Evolutionary conservation across 2,888 invertebrate genomes (phyloP).

Genomic region (Cryptosula pallasiana): DNA sequence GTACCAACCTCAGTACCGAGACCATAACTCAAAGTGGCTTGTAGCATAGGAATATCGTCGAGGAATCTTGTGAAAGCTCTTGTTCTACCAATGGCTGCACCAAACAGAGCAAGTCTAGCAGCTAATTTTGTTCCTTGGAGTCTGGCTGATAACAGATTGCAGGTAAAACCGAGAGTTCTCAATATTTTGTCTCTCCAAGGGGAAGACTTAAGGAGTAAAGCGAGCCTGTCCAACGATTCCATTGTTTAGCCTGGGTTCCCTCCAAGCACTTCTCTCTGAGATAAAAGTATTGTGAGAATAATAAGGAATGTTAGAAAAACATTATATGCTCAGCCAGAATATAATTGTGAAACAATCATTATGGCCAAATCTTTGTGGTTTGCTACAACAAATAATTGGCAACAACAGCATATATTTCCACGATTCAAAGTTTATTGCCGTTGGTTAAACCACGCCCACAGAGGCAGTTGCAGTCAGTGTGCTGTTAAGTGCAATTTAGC

Average conservation of each 20-base stretch:
- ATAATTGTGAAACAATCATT: no score
- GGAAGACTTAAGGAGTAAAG: background rate
- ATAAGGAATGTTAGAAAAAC: no score
- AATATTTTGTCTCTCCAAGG: constrained; percentile 13
- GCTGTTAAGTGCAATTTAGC: no score
- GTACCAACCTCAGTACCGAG: constrained; percentile 60
- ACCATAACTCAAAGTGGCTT: constrained; percentile 68
- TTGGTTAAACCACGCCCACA: no score
- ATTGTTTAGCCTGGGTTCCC: background rate
- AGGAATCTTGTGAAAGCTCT: constrained; percentile 72
- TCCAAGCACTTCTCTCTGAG: no score
- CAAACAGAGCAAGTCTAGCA: background rate
- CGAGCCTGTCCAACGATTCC: background rate
- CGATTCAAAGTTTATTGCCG: no score
- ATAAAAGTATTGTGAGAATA: no score
- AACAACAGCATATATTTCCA: no score
- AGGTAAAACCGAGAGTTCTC: background rate
- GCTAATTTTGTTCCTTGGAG: background rate
- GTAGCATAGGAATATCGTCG: constrained; percentile 77
- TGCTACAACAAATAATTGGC: no score
- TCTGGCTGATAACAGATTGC: background rate
- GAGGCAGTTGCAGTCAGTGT: no score
- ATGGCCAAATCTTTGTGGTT: no score
- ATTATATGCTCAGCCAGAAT: no score
- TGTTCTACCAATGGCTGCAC: constrained; percentile 32